Evolutionary conservation across 2,888 invertebrate genomes (phyloP), one percentile per base, ranked within the genome.

Genomic region (Orchesella flavescens): DNA sequence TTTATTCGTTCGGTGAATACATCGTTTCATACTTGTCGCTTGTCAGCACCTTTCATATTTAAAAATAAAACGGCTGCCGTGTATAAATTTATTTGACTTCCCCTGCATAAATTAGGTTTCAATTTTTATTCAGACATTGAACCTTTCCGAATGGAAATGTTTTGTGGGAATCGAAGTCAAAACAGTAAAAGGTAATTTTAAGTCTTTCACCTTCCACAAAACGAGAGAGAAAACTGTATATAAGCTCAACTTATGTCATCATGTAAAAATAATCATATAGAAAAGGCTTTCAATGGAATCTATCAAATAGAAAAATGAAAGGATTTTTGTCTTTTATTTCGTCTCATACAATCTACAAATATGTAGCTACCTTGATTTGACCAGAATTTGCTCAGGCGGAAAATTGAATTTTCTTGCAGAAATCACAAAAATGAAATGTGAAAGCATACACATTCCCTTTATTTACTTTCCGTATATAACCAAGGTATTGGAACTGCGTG

Each of bases 361-460:
- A 82, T 75, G 65, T 74, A 74, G 76, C 71, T 71, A 78, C 75
- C 79, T 84, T 84, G 78, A 84, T 79, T 84, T 84, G 84, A 84
- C 84, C 84, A 84, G 84, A 75, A 84, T 75, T 84, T 63, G 66
- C 55, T 84, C 84, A 71, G 46, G 74, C 84, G 63, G 84, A 84
- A 84, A 84, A 84, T 84, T 84, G 84, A 84, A 84, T 84, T 84
- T 84, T 84, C 79, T 84, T 84, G 84, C 84, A 84, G 84, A 84
- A 84, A 78, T 84, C 84, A 79, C 73, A 71, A 84, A 84, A 84
- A 84, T 84, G 84, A 84, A 84, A 84, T 79, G 79, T 84, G 78
- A 79, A 79, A 73, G 12, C 3, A 3, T 49, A 49, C 10, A 49
- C 34, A 34, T 34, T 2, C 34, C 2, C 7, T 34, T 34, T 34